These are phyloP conservation scores for Okapia johnstoni DNA, from an alignment of 2,113 vertebrate species.

Conservation along the genomic window DNA sequence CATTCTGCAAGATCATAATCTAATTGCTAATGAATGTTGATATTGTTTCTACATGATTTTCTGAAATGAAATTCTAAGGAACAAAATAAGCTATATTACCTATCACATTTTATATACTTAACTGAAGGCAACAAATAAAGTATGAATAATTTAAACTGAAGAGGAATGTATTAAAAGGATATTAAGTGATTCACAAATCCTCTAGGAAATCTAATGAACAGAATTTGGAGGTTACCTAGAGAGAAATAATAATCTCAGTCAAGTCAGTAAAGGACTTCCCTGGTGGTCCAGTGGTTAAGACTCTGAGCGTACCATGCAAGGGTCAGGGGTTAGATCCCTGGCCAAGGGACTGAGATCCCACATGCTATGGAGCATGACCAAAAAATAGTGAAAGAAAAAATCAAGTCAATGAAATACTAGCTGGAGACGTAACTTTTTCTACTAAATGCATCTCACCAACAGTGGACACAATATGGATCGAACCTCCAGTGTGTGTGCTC, in stretches of 20 bases:
- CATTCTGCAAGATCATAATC: background rate
- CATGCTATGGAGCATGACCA: background rate
- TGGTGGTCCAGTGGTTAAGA: background rate
- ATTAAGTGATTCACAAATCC: background rate
- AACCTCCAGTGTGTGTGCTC: rapidly evolving
- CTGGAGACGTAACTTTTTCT: rapidly evolving
- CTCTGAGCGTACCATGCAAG: background rate
- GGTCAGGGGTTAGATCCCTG: background rate
- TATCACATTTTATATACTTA: background rate
- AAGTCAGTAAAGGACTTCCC: rapidly evolving
- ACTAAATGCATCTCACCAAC: rapidly evolving
- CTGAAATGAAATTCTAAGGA: background rate
- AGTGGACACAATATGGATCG: rapidly evolving
- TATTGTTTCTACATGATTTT: background rate
- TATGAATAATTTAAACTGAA: background rate
- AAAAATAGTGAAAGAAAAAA: background rate
- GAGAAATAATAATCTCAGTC: background rate
- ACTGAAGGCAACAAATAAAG: constrained; percentile 14
- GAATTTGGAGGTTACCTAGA: background rate
- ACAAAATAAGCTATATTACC: background rate
- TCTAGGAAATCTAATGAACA: background rate
- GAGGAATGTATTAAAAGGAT: background rate
- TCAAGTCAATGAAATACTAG: rapidly evolving
- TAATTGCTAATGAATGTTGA: background rate
- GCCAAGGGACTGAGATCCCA: background rate